A percentile compares a stretch with the other conserved stretches of the same genome.
Evolutionary conservation across 2,797 vertebrate species (phyloP).

Genomic region (Micropoecilia bifurca): DNA sequence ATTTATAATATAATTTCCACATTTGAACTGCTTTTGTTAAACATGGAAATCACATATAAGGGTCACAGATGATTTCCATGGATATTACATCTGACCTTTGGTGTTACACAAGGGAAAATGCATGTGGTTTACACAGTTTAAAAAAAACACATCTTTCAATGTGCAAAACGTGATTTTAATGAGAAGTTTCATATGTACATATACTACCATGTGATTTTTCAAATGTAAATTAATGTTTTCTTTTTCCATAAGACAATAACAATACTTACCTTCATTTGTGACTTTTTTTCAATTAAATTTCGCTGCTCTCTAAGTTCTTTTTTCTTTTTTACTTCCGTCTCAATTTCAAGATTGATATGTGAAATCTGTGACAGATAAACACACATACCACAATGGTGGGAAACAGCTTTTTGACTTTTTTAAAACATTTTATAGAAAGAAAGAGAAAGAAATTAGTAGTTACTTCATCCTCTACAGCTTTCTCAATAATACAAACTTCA

Average conservation of each 20-base stretch:
- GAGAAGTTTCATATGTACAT: background rate
- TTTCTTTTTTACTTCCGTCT: constrained; percentile 51
- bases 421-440: background rate
- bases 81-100: background rate
- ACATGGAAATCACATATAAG: background rate
- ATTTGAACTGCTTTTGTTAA: background rate
- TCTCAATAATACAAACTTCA: constrained; percentile 42
- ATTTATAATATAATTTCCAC: background rate
- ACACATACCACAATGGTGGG: background rate
- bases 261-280: constrained; percentile 72
- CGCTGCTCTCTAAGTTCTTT: constrained; percentile 41
- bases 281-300: constrained; percentile 50
- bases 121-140: background rate
- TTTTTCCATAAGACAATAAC: background rate
- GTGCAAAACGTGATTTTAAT: background rate
- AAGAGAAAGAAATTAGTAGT: constrained; percentile 2
- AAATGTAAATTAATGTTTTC: background rate
- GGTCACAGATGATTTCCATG: background rate
- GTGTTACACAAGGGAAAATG: background rate
- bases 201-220: background rate
- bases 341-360: constrained; percentile 62
- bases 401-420: background rate
- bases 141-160: background rate
- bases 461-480: constrained; percentile 46
- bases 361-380: constrained; percentile 58